A percentile compares a stretch with the other conserved stretches of the same genome.
Conservation (phyloP, 2,113 vertebrate species). For the Poecilia latipinna region DNA sequence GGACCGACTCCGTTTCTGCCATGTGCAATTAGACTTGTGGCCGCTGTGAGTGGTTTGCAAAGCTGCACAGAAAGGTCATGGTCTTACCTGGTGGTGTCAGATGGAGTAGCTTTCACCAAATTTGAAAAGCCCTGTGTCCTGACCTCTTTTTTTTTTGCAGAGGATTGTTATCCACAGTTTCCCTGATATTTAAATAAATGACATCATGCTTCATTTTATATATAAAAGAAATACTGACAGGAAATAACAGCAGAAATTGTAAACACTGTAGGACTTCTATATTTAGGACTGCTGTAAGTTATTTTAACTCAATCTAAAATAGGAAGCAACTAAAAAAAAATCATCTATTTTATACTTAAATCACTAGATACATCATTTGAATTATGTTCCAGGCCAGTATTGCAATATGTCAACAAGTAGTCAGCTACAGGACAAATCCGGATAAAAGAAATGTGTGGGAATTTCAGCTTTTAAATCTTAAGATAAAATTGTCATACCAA, state of each 20-base stretch:
- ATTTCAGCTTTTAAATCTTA: neutral
- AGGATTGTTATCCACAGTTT: neutral
- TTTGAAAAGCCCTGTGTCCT: slow-evolving; percentile 20
- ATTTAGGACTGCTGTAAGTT: neutral
- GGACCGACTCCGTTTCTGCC: slow-evolving; percentile 33
- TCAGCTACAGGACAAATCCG: too few relatives aligned
- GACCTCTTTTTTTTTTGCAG: slow-evolving; percentile 5
- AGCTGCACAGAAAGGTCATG: slow-evolving; percentile 25
- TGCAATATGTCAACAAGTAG: too few relatives aligned
- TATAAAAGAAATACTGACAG: neutral
- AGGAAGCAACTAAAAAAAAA: neutral
- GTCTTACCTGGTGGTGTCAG: slow-evolving; percentile 11
- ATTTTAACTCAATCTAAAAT: neutral
- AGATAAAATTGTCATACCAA: neutral
- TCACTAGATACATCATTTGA: neutral
- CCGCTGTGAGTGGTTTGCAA: neutral
- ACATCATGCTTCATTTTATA: neutral
- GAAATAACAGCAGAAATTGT: neutral
- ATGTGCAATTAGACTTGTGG: slow-evolving; percentile 9
- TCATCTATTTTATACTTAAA: neutral
- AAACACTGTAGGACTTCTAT: neutral
- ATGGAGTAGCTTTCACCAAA: slow-evolving; percentile 19
- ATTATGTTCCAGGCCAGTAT: neutral
- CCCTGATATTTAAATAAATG: slow-evolving; percentile 7
- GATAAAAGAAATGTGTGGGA: neutral